These are phyloP conservation scores for Athalia cordata DNA, from an alignment of 2,888 invertebrate species.

Conservation along the genomic window DNA sequence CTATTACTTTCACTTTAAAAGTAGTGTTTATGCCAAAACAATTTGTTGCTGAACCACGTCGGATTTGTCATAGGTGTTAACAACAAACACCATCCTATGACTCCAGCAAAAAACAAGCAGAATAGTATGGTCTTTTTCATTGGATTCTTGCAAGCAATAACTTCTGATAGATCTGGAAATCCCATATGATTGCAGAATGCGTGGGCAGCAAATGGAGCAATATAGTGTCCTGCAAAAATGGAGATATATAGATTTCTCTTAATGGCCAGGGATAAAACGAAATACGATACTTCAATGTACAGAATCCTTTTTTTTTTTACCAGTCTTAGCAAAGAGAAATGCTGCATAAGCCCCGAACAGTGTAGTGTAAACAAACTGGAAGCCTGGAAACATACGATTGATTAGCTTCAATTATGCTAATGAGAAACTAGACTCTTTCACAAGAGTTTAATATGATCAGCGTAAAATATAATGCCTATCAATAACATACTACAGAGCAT, in stretches of 20 bases:
- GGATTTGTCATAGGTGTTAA: constrained; percentile 87
- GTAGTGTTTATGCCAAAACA: constrained; percentile 75
- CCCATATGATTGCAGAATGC: constrained; percentile 98
- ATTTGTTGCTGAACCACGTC: constrained; percentile 77
- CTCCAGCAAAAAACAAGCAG: constrained; percentile 83
- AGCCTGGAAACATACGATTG: constrained; percentile 76
- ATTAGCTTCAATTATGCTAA: constrained; percentile 46
- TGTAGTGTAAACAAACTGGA: constrained; percentile 94
- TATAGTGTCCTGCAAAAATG: constrained; percentile 83
- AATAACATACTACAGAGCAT: constrained; percentile 79
- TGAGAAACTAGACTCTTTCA: neutral
- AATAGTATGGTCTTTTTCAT: constrained; percentile 79
- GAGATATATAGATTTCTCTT: constrained; percentile 38
- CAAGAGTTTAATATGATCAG: neutral
- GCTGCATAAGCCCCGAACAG: constrained; percentile 96
- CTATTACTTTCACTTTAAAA: constrained; percentile 42
- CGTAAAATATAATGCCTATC: neutral
- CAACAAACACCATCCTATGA: constrained; percentile 85
- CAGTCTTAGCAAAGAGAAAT: constrained; percentile 91
- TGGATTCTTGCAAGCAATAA: constrained; percentile 77
- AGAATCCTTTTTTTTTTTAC: constrained; percentile 69
- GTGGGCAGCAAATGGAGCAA: constrained; percentile 91
- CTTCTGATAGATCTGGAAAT: constrained; percentile 89
- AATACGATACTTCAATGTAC: neutral
- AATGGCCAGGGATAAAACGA: constrained; percentile 43